Conservation (phyloP, 2,888 invertebrate genomes). For the Sepiola atlantica region DNA sequence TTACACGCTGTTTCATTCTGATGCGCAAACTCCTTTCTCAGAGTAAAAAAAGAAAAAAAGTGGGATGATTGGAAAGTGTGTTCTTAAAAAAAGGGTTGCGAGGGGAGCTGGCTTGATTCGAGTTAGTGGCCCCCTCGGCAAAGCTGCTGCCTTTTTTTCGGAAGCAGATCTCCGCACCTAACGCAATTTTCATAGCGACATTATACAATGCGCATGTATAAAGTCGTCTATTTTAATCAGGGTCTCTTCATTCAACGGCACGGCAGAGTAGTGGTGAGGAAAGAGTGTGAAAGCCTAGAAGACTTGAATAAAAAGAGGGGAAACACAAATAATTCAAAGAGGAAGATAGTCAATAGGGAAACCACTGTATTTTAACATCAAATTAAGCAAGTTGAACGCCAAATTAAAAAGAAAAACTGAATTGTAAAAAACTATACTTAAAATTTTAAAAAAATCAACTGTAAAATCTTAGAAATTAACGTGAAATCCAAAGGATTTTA, state of each 20-base stretch:
- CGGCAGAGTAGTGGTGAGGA: not conserved
- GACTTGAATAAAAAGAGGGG: not conserved
- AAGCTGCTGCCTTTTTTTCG: not conserved
- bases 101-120: not conserved
- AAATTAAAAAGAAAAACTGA: no score
- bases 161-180: not conserved
- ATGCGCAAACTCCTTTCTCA: not conserved
- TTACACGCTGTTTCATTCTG: not conserved
- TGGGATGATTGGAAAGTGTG: not conserved
- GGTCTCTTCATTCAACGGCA: not conserved
- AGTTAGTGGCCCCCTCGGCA: not conserved
- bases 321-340: not conserved
- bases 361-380: no score
- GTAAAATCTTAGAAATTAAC: no score
- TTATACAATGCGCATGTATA: not conserved
- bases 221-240: constrained; percentile 32
- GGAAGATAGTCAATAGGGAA: not conserved
- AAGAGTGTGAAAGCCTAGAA: not conserved
- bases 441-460: no score
- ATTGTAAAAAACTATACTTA: no score
- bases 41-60: not conserved
- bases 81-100: not conserved
- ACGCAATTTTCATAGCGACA: constrained; percentile 18
- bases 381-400: no score
- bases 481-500: no score